Evolutionary conservation across 2,888 invertebrate genomes (phyloP).

Genomic region (Lasioglossum pauxillum): DNA sequence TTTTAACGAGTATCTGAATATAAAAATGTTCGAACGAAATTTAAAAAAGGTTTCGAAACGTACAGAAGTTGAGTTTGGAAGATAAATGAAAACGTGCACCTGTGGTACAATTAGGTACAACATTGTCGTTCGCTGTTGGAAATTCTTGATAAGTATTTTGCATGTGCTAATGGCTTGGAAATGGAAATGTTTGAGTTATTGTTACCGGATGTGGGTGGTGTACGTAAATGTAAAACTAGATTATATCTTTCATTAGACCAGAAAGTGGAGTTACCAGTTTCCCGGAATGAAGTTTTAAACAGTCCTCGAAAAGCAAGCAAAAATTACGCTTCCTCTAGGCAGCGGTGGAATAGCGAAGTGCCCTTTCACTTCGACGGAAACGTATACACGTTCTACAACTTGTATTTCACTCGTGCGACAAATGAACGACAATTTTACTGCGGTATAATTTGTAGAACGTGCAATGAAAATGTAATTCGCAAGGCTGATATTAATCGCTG

Average conservation of each 20-base stretch:
- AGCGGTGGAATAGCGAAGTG: not conserved
- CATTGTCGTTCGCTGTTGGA: not conserved
- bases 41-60: not conserved
- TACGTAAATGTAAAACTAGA: not conserved
- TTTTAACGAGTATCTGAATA: not conserved
- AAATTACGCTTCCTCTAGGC: not conserved
- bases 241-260: constrained; percentile 10
- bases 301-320: not conserved
- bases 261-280: not conserved
- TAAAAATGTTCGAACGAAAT: too few species aligned
- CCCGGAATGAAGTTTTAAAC: not conserved
- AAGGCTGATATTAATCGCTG: not conserved
- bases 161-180: not conserved
- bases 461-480: not conserved
- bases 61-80: not conserved
- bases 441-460: not conserved
- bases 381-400: not conserved
- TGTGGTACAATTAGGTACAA: not conserved
- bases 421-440: not conserved
- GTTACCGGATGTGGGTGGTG: not conserved
- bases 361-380: not conserved
- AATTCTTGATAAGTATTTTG: not conserved
- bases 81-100: not conserved
- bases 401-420: not conserved
- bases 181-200: not conserved